Evolutionary conservation across 2,888 invertebrate species (phyloP).

Genomic region (Hoplodrina ambigua): DNA sequence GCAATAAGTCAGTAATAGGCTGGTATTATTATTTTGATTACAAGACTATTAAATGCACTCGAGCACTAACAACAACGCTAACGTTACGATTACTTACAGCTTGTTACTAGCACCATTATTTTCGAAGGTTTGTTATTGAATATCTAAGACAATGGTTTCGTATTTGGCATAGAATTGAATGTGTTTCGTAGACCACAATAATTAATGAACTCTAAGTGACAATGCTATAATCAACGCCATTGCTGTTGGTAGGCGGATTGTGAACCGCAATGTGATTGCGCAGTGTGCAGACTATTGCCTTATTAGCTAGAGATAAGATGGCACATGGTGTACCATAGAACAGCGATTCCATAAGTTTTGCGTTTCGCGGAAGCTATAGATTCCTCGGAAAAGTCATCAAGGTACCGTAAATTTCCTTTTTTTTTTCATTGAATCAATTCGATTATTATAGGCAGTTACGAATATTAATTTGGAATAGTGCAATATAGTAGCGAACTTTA

Average conservation of each 20-base stretch:
- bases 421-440: too few relatives aligned
- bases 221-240: slow-evolving; percentile 22
- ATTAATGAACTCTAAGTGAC: slow-evolving; percentile 28
- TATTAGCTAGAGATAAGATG: not conserved
- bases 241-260: not conserved
- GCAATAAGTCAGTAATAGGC: too few relatives aligned
- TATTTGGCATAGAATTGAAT: slow-evolving; percentile 9
- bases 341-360: too few relatives aligned
- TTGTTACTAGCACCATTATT: not conserved
- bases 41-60: not conserved
- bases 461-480: too few relatives aligned
- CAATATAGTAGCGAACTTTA: too few relatives aligned
- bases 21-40: too few relatives aligned
- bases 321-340: not conserved
- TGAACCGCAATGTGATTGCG: slow-evolving; percentile 19
- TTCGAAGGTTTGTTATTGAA: not conserved
- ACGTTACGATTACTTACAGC: not conserved
- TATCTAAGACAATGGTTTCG: not conserved
- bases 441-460: too few relatives aligned
- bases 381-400: not conserved
- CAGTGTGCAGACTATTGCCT: not conserved
- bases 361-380: too few relatives aligned
- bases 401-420: too few relatives aligned
- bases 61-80: not conserved
- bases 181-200: slow-evolving; percentile 10